Conservation (phyloP, 2,113 vertebrate species). For the Boleophthalmus pectinirostris region DNA sequence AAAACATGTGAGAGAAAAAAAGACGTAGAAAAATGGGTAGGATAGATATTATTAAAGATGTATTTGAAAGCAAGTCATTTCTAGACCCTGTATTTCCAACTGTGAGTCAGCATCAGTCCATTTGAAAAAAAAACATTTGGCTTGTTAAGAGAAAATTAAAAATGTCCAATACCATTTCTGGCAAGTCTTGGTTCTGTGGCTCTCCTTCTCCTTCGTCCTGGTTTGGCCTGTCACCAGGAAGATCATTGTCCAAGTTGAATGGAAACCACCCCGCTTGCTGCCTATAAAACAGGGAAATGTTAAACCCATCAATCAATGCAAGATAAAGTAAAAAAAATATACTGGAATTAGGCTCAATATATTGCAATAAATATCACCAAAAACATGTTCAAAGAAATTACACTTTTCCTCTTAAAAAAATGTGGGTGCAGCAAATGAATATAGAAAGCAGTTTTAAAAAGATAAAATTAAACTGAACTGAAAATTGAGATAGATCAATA, state of each 20-base stretch:
- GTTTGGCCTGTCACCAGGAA: slow-evolving; percentile 77
- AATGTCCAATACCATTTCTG: slow-evolving; percentile 83
- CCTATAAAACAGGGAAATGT: slow-evolving; percentile 63
- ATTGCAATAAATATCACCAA: background rate
- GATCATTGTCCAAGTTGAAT: slow-evolving; percentile 88
- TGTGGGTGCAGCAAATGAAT: too few species aligned
- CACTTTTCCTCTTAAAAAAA: too few species aligned
- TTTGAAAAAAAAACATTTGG: background rate
- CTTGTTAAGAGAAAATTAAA: background rate
- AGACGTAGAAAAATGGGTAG: too few species aligned
- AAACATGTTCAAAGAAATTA: background rate
- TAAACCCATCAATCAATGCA: background rate
- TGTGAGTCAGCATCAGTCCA: background rate
- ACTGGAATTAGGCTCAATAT: background rate
- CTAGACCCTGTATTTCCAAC: too few species aligned
- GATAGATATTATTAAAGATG: background rate
- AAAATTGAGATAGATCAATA: too few species aligned
- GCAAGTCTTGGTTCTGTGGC: slow-evolving; percentile 81
- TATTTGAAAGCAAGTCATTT: background rate
- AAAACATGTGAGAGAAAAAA: too few species aligned
- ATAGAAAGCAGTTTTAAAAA: too few species aligned
- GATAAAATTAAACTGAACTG: too few species aligned
- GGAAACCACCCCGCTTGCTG: slow-evolving; percentile 97
- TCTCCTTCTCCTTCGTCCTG: slow-evolving; percentile 81
- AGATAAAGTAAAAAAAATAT: background rate